Conservation (phyloP, 2,113 vertebrate species). For the Elephas maximus region DNA sequence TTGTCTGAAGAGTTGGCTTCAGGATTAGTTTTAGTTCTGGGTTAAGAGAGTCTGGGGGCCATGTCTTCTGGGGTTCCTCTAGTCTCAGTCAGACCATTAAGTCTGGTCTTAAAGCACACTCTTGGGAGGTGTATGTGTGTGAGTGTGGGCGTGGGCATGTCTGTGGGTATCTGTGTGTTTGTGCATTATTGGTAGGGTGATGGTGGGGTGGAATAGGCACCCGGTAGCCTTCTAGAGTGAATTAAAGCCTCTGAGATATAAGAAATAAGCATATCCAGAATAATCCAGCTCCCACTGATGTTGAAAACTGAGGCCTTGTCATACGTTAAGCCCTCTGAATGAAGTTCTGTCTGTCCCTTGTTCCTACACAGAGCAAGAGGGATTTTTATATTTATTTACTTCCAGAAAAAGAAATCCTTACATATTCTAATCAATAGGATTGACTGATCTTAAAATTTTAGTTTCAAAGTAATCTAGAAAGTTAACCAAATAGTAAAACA, state of each 20-base stretch:
- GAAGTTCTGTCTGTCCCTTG: not conserved
- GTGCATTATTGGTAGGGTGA: rapidly evolving
- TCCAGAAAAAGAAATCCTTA: slow-evolving; percentile 33
- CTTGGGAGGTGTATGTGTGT: rapidly evolving
- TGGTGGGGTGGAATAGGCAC: not conserved
- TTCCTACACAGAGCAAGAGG: not conserved
- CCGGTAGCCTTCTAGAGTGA: not conserved
- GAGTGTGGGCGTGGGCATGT: rapidly evolving
- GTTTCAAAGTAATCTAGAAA: not conserved
- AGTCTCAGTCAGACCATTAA: no score
- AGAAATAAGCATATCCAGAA: not conserved
- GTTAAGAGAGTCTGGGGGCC: no score
- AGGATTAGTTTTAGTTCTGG: no score
- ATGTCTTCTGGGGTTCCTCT: no score
- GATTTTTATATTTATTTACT: not conserved
- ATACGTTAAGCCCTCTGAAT: not conserved
- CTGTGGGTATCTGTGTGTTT: not conserved
- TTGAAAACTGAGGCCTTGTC: not conserved
- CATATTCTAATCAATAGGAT: not conserved
- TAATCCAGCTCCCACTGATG: not conserved
- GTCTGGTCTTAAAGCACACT: no score
- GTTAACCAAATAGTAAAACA: slow-evolving; percentile 34
- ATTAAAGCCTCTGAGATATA: not conserved
- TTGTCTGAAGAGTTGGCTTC: no score
- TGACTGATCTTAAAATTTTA: slow-evolving; percentile 21